These are phyloP conservation scores for Labeo calbasu DNA, from an alignment of 2,797 vertebrate genomes.

Conservation along the genomic window DNA sequence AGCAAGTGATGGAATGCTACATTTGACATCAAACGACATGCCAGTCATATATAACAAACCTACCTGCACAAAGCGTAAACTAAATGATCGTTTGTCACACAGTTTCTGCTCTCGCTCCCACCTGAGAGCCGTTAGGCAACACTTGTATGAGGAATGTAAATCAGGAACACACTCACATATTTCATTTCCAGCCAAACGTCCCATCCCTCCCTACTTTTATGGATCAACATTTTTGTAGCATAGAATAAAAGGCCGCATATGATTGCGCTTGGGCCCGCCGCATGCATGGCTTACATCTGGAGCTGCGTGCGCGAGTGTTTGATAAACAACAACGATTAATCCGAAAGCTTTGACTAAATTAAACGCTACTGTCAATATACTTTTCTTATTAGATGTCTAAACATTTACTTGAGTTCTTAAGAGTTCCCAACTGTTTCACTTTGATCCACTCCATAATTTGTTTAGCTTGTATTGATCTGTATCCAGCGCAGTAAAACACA, in stretches of 20 bases:
- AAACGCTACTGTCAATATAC: conserved; percentile 1
- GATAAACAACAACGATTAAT: conserved; percentile 6
- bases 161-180: conserved; percentile 33
- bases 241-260: conserved; percentile 67
- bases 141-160: conserved; percentile 48
- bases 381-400: background rate
- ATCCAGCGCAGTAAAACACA: conserved; percentile 15
- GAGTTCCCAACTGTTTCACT: background rate
- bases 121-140: conserved; percentile 59
- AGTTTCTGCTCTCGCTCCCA: conserved; percentile 25
- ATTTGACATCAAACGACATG: background rate
- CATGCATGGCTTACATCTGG: conserved; percentile 23
- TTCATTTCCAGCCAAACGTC: conserved; percentile 32
- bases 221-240: conserved; percentile 46
- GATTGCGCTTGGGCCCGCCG: conserved; percentile 13
- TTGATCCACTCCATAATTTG: conserved; percentile 6
- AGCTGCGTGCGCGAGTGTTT: background rate
- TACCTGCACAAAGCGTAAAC: background rate
- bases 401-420: conserved; percentile 10
- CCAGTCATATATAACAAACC: background rate
- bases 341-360: background rate
- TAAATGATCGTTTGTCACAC: background rate
- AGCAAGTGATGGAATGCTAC: no score
- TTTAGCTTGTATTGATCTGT: background rate
- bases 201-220: conserved; percentile 17